Evolutionary conservation across 2,888 invertebrate genomes (phyloP), one percentile per base, ranked within the genome.

Genomic region (Lycocerus yunnanus): DNA sequence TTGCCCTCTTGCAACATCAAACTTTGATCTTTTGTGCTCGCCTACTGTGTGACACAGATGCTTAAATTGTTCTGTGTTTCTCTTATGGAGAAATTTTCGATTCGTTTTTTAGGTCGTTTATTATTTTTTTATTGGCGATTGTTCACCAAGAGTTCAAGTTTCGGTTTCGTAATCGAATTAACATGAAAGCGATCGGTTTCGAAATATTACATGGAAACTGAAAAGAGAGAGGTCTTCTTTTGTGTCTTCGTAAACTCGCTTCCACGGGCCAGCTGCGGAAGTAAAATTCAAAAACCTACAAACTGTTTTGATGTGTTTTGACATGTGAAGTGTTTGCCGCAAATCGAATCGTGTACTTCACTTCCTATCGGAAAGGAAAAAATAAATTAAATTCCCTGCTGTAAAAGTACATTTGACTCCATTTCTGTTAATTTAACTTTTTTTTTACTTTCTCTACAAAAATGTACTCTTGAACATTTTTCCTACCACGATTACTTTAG

Each of bases 41-140:
- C 81, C 83, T 81, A 82, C 82, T 82, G 83, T 82, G 80, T 81
- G 81, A 81, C 81, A 82, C 78, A 78, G 72, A 76, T 74, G 75
- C 74, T 69, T 73, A 77, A 76, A 75, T 75, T 66, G 75, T 73
- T 73, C 73, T 69, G 72, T 72, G 71, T 70, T 68, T 68, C 68
- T 73, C 68, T 68, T 73, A 27, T 27, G 43, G 43, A 71, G 72
- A 76, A 76, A 68, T 72, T 73, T 59, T 69, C 66, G n/a, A 68
- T 71, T 71, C 68, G 71, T 66, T 73, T 71, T 66, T 15, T 15
- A 68, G 67, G 16, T 21, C 18, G 59, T 27, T 15, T 43, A 58
- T 68, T 65, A 74, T 65, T 74, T 66, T 68, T 68, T 71, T 43
- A 43, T 43, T 43, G 43, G 2, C 43, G n/a, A 43, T 43, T 43